These are phyloP conservation scores for Scaptomyza hsui DNA, from an alignment of 1,140 invertebrate genomes.

Conservation along the genomic window DNA sequence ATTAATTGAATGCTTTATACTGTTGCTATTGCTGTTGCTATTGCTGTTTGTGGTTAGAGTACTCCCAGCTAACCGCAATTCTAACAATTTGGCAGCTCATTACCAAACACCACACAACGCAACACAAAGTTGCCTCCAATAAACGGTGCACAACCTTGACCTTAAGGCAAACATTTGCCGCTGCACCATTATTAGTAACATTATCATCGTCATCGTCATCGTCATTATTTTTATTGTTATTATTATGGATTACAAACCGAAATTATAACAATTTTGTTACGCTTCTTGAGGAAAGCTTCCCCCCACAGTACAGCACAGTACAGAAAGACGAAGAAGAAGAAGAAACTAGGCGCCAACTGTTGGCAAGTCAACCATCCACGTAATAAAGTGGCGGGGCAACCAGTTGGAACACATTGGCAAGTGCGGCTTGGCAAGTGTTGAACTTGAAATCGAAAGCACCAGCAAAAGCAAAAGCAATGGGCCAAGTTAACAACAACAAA, in stretches of 20 bases:
- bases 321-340: neutral
- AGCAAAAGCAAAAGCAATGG: slow-evolving; percentile 45
- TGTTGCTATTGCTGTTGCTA: slow-evolving; percentile 6
- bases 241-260: slow-evolving; percentile 68
- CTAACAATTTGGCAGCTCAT: slow-evolving; percentile 80
- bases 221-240: slow-evolving; percentile 41
- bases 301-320: no score
- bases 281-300: slow-evolving; percentile 74
- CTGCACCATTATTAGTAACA: slow-evolving; percentile 36
- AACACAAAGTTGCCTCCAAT: slow-evolving; percentile 65
- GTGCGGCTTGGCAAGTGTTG: slow-evolving; percentile 62
- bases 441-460: slow-evolving; percentile 79
- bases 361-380: slow-evolving; percentile 39
- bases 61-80: slow-evolving; percentile 50
- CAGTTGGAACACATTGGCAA: slow-evolving; percentile 72
- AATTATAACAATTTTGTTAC: slow-evolving; percentile 82
- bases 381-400: slow-evolving; percentile 74
- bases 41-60: neutral
- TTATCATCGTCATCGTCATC: slow-evolving; percentile 21
- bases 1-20: slow-evolving; percentile 45
- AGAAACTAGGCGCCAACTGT: slow-evolving; percentile 48
- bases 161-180: slow-evolving; percentile 60
- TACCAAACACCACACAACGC: slow-evolving; percentile 63
- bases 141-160: slow-evolving; percentile 76
- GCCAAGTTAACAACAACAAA: slow-evolving; percentile 15